Evolutionary conservation across 1,140 invertebrate genomes (phyloP).

Genomic region (Penaeus japonicus): DNA sequence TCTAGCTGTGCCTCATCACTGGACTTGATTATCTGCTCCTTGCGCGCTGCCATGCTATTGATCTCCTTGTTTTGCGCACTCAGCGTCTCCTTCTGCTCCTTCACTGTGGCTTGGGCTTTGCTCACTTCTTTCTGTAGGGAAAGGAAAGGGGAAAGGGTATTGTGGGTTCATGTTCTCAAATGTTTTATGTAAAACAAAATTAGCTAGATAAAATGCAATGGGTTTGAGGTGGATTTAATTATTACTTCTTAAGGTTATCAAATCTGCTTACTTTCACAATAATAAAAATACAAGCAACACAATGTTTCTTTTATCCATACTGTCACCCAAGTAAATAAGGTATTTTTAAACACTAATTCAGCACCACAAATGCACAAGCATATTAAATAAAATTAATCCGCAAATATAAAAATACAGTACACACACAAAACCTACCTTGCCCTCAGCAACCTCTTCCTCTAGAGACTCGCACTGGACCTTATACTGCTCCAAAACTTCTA

Average conservation of each 20-base stretch:
- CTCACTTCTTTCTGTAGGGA: conserved; percentile 65
- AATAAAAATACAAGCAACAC: no score
- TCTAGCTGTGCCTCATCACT: conserved; percentile 75
- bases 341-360: no score
- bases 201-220: no score
- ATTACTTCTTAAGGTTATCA: no score
- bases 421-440: conserved; percentile 62
- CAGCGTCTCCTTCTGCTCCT: conserved; percentile 78
- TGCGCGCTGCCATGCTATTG: conserved; percentile 69
- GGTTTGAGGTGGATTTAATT: no score
- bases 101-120: conserved; percentile 72
- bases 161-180: not conserved
- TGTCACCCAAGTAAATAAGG: no score
- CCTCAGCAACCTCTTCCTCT: conserved; percentile 66
- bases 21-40: conserved; percentile 75
- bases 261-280: no score
- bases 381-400: no score
- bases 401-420: not conserved
- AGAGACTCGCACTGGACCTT: conserved; percentile 68
- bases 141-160: not conserved
- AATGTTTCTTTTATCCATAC: no score
- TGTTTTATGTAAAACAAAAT: no score
- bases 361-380: no score
- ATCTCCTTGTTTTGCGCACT: conserved; percentile 81
- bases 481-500: conserved; percentile 67